Percentiles rank a stretch among this genome's conserved stretches.
These are phyloP conservation scores for Myotis pilosus DNA, from an alignment of 2,797 vertebrate genomes.

Conservation along the genomic window DNA sequence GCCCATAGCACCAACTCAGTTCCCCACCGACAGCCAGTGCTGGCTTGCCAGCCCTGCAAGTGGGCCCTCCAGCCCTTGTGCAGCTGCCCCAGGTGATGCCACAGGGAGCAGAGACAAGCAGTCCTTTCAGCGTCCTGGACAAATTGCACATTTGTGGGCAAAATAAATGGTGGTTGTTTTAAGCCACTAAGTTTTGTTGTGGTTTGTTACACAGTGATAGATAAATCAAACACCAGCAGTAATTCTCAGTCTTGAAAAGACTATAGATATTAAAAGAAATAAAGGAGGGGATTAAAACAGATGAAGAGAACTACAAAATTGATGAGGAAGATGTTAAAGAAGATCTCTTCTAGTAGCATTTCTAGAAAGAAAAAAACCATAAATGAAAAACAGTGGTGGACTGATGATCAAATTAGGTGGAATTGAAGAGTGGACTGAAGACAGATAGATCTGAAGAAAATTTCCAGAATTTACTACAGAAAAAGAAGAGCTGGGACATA, in stretches of 20 bases:
- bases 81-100: not conserved
- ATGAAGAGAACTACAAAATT: not conserved
- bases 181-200: not conserved
- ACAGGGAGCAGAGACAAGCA: not conserved
- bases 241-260: not conserved
- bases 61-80: not conserved
- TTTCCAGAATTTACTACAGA: not conserved
- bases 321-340: not conserved
- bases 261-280: slow-evolving; percentile 9
- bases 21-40: not conserved
- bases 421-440: not conserved
- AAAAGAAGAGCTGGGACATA: not conserved
- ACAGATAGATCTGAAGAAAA: not conserved
- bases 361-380: not conserved
- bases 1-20: not conserved
- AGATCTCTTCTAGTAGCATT: not conserved
- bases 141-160: not conserved
- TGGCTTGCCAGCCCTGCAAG: not conserved
- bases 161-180: slow-evolving; percentile 8
- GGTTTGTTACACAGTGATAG: not conserved
- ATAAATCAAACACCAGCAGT: not conserved
- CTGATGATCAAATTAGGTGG: not conserved
- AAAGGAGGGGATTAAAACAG: not conserved
- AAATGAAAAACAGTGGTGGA: not conserved
- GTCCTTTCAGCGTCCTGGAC: not conserved